Base-by-base conservation (phyloP, 2,888 invertebrate species). In the Saturnia pavonia region DNA sequence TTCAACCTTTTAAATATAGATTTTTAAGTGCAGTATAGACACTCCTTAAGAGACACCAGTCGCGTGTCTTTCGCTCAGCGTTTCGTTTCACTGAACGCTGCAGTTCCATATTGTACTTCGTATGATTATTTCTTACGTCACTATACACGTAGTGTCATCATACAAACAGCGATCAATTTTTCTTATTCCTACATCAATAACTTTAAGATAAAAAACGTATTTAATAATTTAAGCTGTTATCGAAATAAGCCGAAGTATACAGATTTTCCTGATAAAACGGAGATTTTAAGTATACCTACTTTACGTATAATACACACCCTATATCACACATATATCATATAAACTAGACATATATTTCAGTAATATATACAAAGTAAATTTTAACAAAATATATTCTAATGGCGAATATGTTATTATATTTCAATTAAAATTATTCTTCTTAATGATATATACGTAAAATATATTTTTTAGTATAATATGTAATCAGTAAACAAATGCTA, bases 41-140 rank as follows among this genome's bases (percentile, higher is more conserved):
- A 19, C 19, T 19, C 40, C 65, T 65, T 65, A 40, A 65, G 19
- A 19, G 16, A 27, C 57, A 60, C 25, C 14, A 65, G 65, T 65
- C 65, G 65, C 65, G 65, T 65, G 65, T 65, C 65, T 65, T 65
- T 40, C 65, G 65, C 22, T 40, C 34, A 40, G 12, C 57, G 40
- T 65, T 65, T 65, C 40, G 40, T 40, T 65, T 65, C 40, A 40
- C 65, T 40, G 65, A 34, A 40, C 65, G 65, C 12, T 40, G 65
- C 34, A 40, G 40, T 40, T 40, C 65, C 65, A 65, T 65, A 65
- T 40, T 40, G 40, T 45, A 45, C 69, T 43, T 43, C 1, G 19
- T 25, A 27, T 27, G 3, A 60, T 60, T 60, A 60, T 69, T 45
- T 22, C 45, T 69, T 65, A 65, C 65, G 40, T 65, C 7, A 65